phyloP scores from a whole-genome alignment of 1,140 invertebrate genomes.

The Mya arenaria region DNA sequence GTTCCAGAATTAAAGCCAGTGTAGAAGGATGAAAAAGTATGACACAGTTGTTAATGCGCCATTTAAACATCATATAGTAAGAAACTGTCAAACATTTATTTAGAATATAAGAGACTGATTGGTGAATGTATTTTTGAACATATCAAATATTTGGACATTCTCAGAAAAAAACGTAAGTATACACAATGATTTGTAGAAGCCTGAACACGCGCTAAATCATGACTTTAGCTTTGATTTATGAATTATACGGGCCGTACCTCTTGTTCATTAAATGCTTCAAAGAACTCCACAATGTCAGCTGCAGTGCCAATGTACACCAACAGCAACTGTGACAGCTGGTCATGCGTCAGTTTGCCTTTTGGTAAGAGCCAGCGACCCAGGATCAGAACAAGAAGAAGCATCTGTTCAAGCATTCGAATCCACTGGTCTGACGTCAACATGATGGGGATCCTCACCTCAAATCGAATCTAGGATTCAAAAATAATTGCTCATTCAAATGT shows the following conservation, averaged over 20 bases:
- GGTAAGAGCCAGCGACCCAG: conserved; percentile 93
- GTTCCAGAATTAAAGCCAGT: no score
- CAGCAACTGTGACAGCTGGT: conserved; percentile 94
- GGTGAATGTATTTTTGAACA: no score
- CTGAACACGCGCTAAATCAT: no score
- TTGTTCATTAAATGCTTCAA: conserved; percentile 90
- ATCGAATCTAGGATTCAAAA: conserved; percentile 47
- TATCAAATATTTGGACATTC: no score
- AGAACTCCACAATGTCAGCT: conserved; percentile 97
- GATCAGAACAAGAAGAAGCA: conserved; percentile 93
- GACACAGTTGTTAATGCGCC: no score
- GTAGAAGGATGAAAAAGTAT: no score
- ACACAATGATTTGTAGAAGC: no score
- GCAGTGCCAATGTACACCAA: conserved; percentile 90
- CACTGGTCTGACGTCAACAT: conserved; percentile 82
- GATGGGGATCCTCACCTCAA: conserved; percentile 74
- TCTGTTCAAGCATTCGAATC: conserved; percentile 93
- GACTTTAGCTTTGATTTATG: no score
- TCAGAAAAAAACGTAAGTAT: no score
- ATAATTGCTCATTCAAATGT: neutral
- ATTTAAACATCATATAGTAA: no score
- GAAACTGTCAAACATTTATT: no score
- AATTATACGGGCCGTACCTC: conserved; percentile 70
- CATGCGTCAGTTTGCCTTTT: conserved; percentile 91
- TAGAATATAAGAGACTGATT: no score